These are phyloP conservation scores for Chaetophractus vellerosus DNA, from an alignment of 2,797 vertebrate species.

Conservation along the genomic window DNA sequence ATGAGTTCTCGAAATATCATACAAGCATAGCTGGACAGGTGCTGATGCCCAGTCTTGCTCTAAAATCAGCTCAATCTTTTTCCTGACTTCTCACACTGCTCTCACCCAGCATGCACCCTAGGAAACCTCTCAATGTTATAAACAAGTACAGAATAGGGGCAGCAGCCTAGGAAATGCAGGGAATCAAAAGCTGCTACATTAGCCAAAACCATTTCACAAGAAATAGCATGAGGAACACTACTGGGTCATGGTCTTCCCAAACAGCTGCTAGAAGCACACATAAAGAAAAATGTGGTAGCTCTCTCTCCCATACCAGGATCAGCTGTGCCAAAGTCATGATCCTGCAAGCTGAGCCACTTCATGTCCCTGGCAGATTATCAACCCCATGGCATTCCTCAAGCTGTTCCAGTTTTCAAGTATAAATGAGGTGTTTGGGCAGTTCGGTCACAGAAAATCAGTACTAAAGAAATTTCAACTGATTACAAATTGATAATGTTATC, in stretches of 20 bases:
- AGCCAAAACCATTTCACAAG: conserved; percentile 83
- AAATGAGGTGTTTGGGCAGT: conserved; percentile 51
- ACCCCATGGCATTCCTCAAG: conserved; percentile 63
- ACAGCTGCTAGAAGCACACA: conserved; percentile 77
- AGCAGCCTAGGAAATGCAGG: conserved; percentile 78
- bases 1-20: conserved; percentile 67
- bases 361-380: conserved; percentile 62
- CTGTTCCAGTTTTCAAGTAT: conserved; percentile 76
- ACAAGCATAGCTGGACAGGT: conserved; percentile 33
- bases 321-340: conserved; percentile 57
- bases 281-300: conserved; percentile 53
- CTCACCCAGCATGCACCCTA: conserved; percentile 67
- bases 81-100: conserved; percentile 42
- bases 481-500: conserved; percentile 61
- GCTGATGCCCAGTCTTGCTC: conserved; percentile 62
- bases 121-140: conserved; percentile 76
- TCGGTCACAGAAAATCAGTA: conserved; percentile 68
- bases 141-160: conserved; percentile 73
- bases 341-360: conserved; percentile 67
- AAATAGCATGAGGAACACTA: conserved; percentile 77
- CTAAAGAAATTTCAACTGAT: conserved; percentile 69
- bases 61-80: conserved; percentile 71
- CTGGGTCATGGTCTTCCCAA: conserved; percentile 66
- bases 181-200: conserved; percentile 78
- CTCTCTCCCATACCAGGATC: conserved; percentile 57